These are phyloP conservation scores for Mactromeris polynyma DNA, from an alignment of 2,888 invertebrate genomes.

Conservation along the genomic window DNA sequence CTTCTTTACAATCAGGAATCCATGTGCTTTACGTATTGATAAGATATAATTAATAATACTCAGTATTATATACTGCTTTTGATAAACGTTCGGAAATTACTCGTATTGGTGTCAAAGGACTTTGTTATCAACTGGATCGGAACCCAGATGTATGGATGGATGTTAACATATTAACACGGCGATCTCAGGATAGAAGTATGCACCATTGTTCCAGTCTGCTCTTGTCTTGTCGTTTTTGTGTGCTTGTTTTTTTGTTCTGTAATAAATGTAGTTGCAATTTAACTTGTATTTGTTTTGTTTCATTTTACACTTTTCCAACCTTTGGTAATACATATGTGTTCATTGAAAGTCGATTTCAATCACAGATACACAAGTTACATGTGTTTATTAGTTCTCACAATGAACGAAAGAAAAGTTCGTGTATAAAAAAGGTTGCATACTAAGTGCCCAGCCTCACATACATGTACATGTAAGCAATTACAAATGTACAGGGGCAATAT, in stretches of 20 bases:
- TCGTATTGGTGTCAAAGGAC: neutral
- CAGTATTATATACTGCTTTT: neutral
- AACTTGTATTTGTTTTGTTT: neutral
- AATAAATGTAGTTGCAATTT: constrained; percentile 23
- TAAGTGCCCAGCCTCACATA: no score
- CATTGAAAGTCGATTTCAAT: no score
- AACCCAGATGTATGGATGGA: neutral
- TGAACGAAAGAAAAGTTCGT: no score
- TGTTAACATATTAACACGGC: neutral
- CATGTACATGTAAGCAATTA: no score
- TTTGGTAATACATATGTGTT: no score
- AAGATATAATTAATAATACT: neutral
- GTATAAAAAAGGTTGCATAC: no score
- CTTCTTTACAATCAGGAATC: constrained; percentile 31
- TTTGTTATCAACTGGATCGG: neutral
- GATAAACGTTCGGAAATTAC: neutral
- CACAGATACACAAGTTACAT: no score
- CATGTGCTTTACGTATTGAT: neutral
- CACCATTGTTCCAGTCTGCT: neutral
- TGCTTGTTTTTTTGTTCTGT: neutral
- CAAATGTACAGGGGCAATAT: no score
- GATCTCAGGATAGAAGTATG: neutral
- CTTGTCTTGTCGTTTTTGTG: neutral
- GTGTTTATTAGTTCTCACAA: no score
- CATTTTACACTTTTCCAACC: no score